Evolutionary conservation across 2,113 vertebrate genomes (phyloP), one percentile per base, ranked within the genome.

Genomic region (Brachypodius melanocephalos): DNA sequence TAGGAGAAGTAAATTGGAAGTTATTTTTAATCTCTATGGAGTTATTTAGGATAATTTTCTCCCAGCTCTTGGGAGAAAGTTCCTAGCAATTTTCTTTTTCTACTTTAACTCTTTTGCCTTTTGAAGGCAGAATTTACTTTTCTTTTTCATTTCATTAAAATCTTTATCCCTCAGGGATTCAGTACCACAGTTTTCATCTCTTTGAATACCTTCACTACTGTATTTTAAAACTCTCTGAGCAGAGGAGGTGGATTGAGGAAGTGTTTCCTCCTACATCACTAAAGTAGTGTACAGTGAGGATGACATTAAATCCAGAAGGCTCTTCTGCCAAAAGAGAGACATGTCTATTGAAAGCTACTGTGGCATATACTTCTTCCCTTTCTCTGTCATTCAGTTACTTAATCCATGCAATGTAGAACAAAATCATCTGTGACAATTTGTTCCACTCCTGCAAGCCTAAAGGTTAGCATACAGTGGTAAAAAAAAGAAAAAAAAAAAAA

Each of bases 1-100:
- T 3, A 67, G 71, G 55, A 72, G 82, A 76, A 89, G n/a, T 72
- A 95, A 83, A 77, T 94, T 94, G 92, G 42, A 94, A 88, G 52
- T 24, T 93, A 92, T 83, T 96, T 93, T 96, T 95, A 55, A 80
- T 96, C 55, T 93, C 74, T 78, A 12, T 77, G 48, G 81, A 92
- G 28, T 92, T 81, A 25, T 85, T 89, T 43, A 78, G 36, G 28
- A 59, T 43, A 40, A 89, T 77, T 63, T 67, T 54, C 43, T 89
- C 29, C 3, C 59, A 59, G 14, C n/a, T 85, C 67, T 21, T 75
- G 34, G 38, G 43, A 54, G 55, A 25, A 73, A 71, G 6, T 46
- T 74, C 34, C 51, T 86, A 71, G 43, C 8, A 81, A 59, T 58
- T 75, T 78, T 51, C 11, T 59, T 78, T 77, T 78, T 67, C 52